A percentile compares a stretch with the other conserved stretches of the same genome.
Conservation (phyloP, 1,140 invertebrate species). For the Melipona quadrifasciata region DNA sequence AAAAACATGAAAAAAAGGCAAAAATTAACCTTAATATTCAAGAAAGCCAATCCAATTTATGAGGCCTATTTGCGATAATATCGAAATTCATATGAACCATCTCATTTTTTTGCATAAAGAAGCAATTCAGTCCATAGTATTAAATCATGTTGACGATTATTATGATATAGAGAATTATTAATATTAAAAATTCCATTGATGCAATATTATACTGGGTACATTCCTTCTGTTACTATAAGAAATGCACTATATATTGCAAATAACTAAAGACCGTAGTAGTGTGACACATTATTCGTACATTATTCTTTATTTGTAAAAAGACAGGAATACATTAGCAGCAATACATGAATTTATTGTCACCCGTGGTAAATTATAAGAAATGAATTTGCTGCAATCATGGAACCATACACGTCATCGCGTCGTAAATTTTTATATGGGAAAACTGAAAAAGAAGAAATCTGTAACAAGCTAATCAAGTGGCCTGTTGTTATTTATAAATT, state of each 20-base stretch:
- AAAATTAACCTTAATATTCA: neutral
- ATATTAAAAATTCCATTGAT: neutral
- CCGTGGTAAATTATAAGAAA: neutral
- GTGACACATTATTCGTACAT: neutral
- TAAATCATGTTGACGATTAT: conserved; percentile 6
- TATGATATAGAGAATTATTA: conserved; percentile 16
- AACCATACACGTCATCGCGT: neutral
- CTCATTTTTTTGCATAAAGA: neutral
- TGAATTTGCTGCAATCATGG: neutral
- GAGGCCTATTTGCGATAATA: neutral
- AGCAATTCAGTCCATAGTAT: conserved; percentile 4
- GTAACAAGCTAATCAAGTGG: neutral
- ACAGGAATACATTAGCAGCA: neutral
- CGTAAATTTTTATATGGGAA: conserved; percentile 32
- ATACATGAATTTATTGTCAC: neutral
- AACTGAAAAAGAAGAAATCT: neutral
- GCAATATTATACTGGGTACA: conserved; percentile 10
- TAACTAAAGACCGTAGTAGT: neutral
- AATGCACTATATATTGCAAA: neutral
- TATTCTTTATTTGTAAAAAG: neutral
- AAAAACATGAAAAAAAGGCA: neutral
- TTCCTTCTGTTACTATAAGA: conserved; percentile 27
- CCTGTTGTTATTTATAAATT: conserved; percentile 30
- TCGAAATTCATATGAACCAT: neutral
- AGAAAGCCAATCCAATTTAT: neutral